phyloP scores from a whole-genome alignment of 2,888 invertebrate species.

The Romanomermis culicivorax region DNA sequence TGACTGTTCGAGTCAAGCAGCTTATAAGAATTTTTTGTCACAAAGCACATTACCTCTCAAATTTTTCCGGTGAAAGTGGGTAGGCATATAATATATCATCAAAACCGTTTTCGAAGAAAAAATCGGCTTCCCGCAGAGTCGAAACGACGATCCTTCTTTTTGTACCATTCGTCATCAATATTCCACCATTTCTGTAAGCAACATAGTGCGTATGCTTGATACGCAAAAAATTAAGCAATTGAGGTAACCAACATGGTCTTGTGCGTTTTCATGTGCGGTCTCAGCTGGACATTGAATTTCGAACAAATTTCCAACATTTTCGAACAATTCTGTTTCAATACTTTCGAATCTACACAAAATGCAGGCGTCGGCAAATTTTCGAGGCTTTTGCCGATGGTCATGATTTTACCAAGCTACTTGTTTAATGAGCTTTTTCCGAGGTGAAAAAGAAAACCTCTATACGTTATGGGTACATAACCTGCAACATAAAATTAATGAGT shows the following conservation, averaged over 20 bases:
- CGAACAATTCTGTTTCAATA: conserved; percentile 23
- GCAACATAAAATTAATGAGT: no score
- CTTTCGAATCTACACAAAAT: conserved; percentile 20
- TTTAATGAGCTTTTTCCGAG: no score
- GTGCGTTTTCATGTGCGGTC: conserved; percentile 31
- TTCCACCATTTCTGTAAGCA: conserved; percentile 23
- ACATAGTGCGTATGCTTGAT: neutral
- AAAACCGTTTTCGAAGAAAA: conserved; percentile 29
- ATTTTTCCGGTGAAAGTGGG: conserved; percentile 21
- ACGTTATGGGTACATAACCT: no score
- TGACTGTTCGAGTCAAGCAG: no score
- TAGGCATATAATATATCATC: conserved; percentile 29
- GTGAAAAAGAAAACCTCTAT: no score
- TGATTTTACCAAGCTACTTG: no score
- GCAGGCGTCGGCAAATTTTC: neutral
- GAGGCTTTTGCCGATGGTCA: neutral
- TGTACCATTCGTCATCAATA: conserved; percentile 26
- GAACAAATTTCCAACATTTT: conserved; percentile 25
- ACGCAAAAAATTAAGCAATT: no score
- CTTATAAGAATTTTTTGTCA: no score
- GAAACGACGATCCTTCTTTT: conserved; percentile 27
- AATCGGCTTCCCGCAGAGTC: conserved; percentile 28
- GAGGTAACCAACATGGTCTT: conserved; percentile 30
- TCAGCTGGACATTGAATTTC: conserved; percentile 22
- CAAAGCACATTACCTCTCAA: neutral